Percentiles rank a stretch among this genome's conserved stretches.
phyloP scores from a whole-genome alignment of 2,113 vertebrate species.

The Origma solitaria region DNA sequence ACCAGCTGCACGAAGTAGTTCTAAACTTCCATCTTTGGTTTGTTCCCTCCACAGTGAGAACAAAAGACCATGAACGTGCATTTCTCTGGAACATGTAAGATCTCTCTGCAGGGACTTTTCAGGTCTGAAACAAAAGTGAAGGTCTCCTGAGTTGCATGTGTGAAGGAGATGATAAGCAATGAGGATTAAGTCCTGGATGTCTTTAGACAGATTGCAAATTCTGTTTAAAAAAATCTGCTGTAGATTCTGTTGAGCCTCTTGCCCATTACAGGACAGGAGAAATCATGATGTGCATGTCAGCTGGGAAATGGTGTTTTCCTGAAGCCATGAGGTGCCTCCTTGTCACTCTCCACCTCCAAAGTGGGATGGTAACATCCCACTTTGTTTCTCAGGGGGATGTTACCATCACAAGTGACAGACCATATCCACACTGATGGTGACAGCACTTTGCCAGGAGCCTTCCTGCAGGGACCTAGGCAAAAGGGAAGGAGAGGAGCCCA shows the following conservation, averaged over 20 bases:
- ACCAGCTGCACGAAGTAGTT: neutral
- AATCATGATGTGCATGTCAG: fast-evolving
- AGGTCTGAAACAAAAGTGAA: neutral
- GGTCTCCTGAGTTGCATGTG: neutral
- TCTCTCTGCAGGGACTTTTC: neutral
- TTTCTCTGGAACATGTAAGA: neutral
- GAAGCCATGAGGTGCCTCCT: neutral
- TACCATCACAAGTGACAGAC: neutral
- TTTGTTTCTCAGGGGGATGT: neutral
- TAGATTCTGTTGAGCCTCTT: neutral
- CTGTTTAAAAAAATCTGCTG: neutral
- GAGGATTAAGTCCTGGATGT: neutral
- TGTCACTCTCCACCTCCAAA: neutral
- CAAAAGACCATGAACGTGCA: neutral
- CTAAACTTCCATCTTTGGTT: neutral
- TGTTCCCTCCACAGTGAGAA: neutral
- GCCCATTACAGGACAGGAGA: neutral
- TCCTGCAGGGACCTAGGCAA: neutral
- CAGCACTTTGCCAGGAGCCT: neutral
- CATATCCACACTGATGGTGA: neutral
- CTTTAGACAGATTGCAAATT: neutral
- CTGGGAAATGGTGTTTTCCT: neutral
- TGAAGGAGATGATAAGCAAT: neutral
- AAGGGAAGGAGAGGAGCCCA: neutral
- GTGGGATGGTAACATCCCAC: too few species aligned